These are phyloP conservation scores for Coracias cyanogaster DNA, from an alignment of 2,797 vertebrate genomes.

Conservation along the genomic window DNA sequence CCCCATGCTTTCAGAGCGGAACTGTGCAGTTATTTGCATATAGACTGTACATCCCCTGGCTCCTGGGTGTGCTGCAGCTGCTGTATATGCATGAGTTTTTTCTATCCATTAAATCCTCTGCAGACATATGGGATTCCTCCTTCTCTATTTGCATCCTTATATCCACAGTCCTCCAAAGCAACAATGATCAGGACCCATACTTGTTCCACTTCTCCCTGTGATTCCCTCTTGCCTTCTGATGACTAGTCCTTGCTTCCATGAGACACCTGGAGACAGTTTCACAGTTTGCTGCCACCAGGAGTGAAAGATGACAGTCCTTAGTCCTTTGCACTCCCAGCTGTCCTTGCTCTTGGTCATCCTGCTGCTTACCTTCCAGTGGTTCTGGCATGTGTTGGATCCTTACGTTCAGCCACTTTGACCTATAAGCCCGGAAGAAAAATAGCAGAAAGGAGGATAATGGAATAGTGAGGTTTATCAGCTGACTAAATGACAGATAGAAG, in stretches of 20 bases:
- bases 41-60: background rate
- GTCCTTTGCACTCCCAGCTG: background rate
- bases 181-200: background rate
- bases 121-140: background rate
- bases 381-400: background rate
- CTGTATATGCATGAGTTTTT: background rate
- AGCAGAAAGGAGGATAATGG: background rate
- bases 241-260: background rate
- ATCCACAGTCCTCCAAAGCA: background rate
- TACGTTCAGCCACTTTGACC: background rate
- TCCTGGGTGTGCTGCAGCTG: background rate
- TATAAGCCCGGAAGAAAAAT: background rate
- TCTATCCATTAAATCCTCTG: background rate
- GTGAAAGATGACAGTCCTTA: background rate
- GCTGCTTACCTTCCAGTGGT: background rate
- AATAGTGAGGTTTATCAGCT: background rate
- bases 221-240: background rate
- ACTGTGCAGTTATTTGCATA: background rate
- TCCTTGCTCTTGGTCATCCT: background rate
- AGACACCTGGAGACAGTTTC: background rate
- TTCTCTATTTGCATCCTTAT: background rate
- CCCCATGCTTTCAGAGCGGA: background rate
- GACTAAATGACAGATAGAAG: background rate
- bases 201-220: background rate
- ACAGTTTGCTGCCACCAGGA: background rate